phyloP scores from a whole-genome alignment of 2,113 vertebrate species.

The Anoura caudifer region DNA sequence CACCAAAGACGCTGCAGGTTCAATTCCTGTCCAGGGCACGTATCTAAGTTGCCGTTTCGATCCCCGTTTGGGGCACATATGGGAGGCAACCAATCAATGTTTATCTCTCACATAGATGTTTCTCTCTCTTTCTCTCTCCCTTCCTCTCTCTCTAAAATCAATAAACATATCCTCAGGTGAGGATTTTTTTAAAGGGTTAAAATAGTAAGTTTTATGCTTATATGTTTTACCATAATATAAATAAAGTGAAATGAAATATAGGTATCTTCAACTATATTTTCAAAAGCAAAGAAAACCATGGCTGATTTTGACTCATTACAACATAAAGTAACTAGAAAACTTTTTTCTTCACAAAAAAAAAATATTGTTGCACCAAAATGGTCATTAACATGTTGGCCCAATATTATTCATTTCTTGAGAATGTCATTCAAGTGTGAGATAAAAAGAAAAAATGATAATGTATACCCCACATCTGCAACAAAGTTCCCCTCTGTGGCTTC shows the following conservation, averaged over 20 bases:
- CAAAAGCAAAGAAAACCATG: not conserved
- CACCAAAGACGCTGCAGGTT: too few relatives aligned
- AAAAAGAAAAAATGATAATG: not conserved
- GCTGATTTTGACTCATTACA: not conserved
- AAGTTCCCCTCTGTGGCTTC: not conserved
- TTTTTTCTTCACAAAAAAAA: constrained; percentile 4
- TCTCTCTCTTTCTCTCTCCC: too few relatives aligned
- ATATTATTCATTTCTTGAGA: not conserved
- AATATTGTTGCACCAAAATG: not conserved
- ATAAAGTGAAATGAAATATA: not conserved
- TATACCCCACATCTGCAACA: not conserved
- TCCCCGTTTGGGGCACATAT: too few relatives aligned
- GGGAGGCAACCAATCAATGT: too few relatives aligned
- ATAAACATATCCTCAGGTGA: too few relatives aligned
- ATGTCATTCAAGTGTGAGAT: not conserved
- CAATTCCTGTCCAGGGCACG: too few relatives aligned
- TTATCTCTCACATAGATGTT: too few relatives aligned
- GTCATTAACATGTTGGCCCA: not conserved
- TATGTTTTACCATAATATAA: not conserved
- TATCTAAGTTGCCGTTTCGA: too few relatives aligned
- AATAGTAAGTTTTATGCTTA: not conserved
- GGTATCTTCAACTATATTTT: not conserved
- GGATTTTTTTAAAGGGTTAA: too few relatives aligned
- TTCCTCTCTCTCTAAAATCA: too few relatives aligned
- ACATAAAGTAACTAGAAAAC: not conserved